A percentile compares a stretch with the other conserved stretches of the same genome.
These are phyloP conservation scores for Crocodylus rhombifer DNA, from an alignment of 2,797 vertebrate genomes.

Conservation along the genomic window DNA sequence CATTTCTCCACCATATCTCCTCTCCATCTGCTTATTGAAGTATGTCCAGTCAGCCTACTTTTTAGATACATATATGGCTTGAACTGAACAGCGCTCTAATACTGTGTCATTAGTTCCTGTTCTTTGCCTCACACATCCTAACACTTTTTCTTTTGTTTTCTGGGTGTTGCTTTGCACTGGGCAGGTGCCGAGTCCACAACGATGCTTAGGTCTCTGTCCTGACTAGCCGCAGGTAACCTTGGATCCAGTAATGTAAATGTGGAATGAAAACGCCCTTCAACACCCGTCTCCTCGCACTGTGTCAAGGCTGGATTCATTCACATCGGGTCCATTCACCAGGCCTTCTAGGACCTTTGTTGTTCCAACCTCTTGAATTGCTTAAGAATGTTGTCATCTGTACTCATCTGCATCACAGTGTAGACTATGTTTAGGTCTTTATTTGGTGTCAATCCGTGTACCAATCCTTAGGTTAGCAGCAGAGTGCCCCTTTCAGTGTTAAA, in stretches of 20 bases:
- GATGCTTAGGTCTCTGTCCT: not conserved
- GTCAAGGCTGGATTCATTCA: not conserved
- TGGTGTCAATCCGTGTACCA: not conserved
- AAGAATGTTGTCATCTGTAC: not conserved
- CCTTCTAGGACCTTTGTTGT: too few relatives aligned
- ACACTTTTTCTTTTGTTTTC: not conserved
- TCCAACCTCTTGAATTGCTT: not conserved
- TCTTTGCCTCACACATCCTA: not conserved
- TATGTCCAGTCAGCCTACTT: too few relatives aligned
- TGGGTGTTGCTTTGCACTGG: accelerated
- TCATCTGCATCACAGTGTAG: not conserved
- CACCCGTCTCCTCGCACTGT: not conserved
- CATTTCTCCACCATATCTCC: too few relatives aligned
- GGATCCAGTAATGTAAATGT: not conserved
- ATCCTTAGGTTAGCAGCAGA: too few relatives aligned
- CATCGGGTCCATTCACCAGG: not conserved
- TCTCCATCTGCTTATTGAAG: too few relatives aligned
- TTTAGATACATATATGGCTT: too few relatives aligned
- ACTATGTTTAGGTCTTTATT: not conserved
- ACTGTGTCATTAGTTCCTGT: not conserved
- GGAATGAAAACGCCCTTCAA: not conserved
- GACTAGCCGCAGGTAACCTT: not conserved
- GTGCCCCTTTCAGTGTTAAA: not conserved
- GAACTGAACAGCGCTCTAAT: too few relatives aligned
- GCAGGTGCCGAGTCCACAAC: not conserved